Conservation (phyloP, 2,797 vertebrate genomes). For the Poliocrania exsul region DNA sequence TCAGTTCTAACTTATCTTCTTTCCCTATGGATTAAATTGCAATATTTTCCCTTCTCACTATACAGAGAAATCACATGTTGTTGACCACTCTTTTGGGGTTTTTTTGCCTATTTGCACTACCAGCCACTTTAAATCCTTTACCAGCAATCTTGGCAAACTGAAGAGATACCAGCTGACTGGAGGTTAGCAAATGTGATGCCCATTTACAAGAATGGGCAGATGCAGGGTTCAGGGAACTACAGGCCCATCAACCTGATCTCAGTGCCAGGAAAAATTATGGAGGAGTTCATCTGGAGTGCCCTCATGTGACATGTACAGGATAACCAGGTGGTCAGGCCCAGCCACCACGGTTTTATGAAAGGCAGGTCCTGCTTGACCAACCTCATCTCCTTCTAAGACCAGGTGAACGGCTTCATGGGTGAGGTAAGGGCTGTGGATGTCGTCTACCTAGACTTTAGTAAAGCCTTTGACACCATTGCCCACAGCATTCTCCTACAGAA, state of each 20-base stretch:
- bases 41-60: neutral
- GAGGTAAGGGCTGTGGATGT: neutral
- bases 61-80: neutral
- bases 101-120: neutral
- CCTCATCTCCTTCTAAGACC: neutral
- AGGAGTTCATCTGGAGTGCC: neutral
- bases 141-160: neutral
- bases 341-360: neutral
- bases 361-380: neutral
- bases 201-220: neutral
- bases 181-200: neutral
- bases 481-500: neutral
- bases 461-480: neutral
- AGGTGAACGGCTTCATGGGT: neutral
- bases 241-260: neutral
- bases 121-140: neutral
- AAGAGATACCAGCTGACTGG: neutral
- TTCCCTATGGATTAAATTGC: neutral
- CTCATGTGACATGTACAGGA: neutral
- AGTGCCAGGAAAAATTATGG: neutral
- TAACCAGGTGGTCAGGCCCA: neutral
- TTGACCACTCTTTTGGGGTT: neutral
- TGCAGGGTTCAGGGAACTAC: neutral
- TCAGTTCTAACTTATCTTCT: neutral
- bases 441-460: neutral